These are phyloP conservation scores for Pteruthius melanotis DNA, from an alignment of 2,113 vertebrate species.

Conservation along the genomic window DNA sequence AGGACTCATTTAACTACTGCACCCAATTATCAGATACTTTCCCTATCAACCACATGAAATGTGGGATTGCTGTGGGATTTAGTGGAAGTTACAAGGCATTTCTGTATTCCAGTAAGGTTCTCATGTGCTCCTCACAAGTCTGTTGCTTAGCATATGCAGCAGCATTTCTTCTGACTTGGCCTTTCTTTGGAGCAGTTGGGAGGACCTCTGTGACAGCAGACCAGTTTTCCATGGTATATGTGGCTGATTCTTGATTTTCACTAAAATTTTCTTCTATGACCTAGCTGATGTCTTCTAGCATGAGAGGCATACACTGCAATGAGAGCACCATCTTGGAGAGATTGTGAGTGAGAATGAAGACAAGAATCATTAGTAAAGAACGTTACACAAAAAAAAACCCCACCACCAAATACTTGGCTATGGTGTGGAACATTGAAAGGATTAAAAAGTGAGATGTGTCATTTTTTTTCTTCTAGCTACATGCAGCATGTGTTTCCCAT, in stretches of 20 bases:
- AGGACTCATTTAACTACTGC: background rate
- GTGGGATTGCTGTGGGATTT: background rate
- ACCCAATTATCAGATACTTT: background rate
- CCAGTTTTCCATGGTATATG: background rate
- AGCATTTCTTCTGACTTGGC: background rate
- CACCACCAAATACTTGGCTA: background rate
- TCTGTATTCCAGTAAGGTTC: background rate
- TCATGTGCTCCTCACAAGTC: background rate
- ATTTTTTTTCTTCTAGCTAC: conserved; percentile 22
- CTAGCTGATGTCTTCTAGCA: background rate
- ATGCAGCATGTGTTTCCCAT: conserved; percentile 33
- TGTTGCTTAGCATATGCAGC: background rate
- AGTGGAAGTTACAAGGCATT: background rate
- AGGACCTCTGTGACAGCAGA: background rate
- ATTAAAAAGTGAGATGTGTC: conserved; percentile 45
- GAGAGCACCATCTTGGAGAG: background rate
- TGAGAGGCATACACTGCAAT: background rate
- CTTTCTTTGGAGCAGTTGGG: background rate
- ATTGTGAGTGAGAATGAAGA: background rate
- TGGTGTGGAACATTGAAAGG: background rate
- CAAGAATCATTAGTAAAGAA: background rate
- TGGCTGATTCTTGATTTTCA: background rate
- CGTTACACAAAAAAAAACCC: background rate
- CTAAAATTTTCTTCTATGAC: background rate
- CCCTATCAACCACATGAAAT: background rate